A percentile compares a stretch with the other conserved stretches of the same genome.
These are phyloP conservation scores for Drosophila ogumai DNA, from an alignment of 1,140 invertebrate genomes.

Conservation along the genomic window DNA sequence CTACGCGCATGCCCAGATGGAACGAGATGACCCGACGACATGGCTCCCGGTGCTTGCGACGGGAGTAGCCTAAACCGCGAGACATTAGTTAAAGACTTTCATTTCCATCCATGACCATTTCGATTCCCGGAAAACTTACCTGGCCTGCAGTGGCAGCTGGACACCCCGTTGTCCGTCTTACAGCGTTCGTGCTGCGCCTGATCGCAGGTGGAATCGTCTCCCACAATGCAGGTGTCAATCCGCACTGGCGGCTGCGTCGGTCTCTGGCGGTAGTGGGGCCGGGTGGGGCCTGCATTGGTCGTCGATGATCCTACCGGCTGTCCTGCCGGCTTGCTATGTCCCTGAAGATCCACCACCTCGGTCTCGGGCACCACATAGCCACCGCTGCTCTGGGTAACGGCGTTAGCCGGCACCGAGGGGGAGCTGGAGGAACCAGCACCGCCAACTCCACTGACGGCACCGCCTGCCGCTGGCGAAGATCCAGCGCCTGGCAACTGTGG, in stretches of 20 bases:
- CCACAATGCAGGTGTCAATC: slow-evolving; percentile 97
- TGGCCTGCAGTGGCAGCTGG: slow-evolving; percentile 94
- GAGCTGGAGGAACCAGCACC: slow-evolving; percentile 18
- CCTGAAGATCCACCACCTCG: slow-evolving; percentile 78
- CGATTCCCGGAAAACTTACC: slow-evolving; percentile 78
- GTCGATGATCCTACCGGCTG: slow-evolving; percentile 62
- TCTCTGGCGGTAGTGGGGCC: slow-evolving; percentile 86
- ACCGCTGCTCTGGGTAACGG: slow-evolving; percentile 77
- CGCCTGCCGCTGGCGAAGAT: background rate
- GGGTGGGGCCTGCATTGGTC: slow-evolving; percentile 78
- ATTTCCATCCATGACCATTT: too few relatives aligned
- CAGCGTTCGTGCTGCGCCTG: slow-evolving; percentile 94
- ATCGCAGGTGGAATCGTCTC: slow-evolving; percentile 96
- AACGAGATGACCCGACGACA: slow-evolving; percentile 93
- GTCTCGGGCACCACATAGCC: slow-evolving; percentile 86
- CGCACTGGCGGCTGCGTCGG: slow-evolving; percentile 89
- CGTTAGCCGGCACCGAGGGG: slow-evolving; percentile 41
- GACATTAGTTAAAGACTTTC: background rate
- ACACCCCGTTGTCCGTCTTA: slow-evolving; percentile 94
- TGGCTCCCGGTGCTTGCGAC: slow-evolving; percentile 90
- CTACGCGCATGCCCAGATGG: slow-evolving; percentile 92
- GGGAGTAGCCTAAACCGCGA: slow-evolving; percentile 88
- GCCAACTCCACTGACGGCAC: slow-evolving; percentile 13
- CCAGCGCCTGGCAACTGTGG: slow-evolving; percentile 67
- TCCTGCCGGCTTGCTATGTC: slow-evolving; percentile 44